A percentile compares a stretch with the other conserved stretches of the same genome.
Evolutionary conservation across 2,113 vertebrate genomes (phyloP).

Genomic region (Phaethornis superciliosus): DNA sequence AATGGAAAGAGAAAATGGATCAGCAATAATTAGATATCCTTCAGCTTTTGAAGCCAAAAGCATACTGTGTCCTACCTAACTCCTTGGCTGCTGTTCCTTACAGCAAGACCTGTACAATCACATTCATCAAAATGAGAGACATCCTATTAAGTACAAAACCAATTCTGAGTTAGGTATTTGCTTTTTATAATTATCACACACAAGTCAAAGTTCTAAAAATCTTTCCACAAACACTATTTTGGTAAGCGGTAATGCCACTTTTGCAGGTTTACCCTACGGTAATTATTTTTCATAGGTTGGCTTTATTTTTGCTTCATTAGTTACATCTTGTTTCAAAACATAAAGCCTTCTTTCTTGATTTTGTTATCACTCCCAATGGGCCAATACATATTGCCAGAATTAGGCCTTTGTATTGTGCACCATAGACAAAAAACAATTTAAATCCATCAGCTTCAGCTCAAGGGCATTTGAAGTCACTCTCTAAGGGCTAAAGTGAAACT

Average conservation of each 20-base stretch:
- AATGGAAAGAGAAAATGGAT: background rate
- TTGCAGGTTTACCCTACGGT: background rate
- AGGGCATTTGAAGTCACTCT: background rate
- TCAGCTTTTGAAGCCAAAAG: background rate
- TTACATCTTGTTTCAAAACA: background rate
- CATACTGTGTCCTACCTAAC: too few species aligned
- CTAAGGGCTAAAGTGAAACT: background rate
- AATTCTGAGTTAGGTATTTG: background rate
- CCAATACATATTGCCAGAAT: background rate
- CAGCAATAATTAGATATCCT: background rate
- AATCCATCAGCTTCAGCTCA: background rate
- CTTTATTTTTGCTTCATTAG: background rate
- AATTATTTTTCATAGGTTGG: background rate
- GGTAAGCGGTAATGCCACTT: background rate
- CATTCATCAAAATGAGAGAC: background rate
- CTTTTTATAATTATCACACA: background rate
- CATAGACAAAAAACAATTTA: background rate
- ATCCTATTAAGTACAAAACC: background rate
- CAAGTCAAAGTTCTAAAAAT: background rate
- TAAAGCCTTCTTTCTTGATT: background rate
- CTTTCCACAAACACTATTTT: background rate
- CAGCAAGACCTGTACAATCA: background rate
- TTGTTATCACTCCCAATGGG: background rate
- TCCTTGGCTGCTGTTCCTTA: background rate
- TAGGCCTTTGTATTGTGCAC: background rate